phyloP scores from a whole-genome alignment of 2,888 invertebrate species.

The Didymodactylos carnosus region DNA sequence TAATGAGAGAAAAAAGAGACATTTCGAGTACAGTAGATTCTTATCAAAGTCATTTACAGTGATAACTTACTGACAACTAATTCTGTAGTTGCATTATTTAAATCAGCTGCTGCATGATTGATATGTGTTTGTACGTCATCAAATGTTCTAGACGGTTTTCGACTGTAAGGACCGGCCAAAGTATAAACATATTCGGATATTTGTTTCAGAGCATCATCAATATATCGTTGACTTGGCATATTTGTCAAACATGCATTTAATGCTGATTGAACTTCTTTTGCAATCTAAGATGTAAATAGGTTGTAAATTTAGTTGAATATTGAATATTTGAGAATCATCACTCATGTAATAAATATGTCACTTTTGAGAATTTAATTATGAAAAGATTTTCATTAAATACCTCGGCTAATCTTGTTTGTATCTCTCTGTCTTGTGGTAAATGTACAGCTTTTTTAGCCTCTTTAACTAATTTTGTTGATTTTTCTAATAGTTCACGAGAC shows the following conservation, averaged over 20 bases:
- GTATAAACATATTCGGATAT: constrained; percentile 43
- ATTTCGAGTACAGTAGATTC: no score
- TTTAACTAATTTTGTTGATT: constrained; percentile 55
- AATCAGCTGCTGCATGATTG: constrained; percentile 57
- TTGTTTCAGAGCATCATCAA: constrained; percentile 65
- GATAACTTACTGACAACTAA: constrained; percentile 49
- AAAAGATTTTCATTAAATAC: no score
- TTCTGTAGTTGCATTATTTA: constrained; percentile 62
- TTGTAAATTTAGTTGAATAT: no score
- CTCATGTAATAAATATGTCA: background rate
- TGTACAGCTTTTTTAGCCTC: constrained; percentile 58
- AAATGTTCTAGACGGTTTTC: constrained; percentile 48
- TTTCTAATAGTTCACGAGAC: constrained; percentile 57
- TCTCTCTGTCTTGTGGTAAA: constrained; percentile 45
- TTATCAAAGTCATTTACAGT: no score
- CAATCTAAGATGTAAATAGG: constrained; percentile 22
- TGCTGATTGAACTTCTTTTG: constrained; percentile 38
- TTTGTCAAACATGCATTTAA: constrained; percentile 55
- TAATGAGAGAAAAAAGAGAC: no score
- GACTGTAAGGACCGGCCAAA: constrained; percentile 22
- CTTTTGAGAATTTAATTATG: background rate
- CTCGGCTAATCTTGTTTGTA: constrained; percentile 45
- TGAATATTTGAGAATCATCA: background rate
- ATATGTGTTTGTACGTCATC: constrained; percentile 61
- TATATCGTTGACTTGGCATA: constrained; percentile 73